phyloP scores from a whole-genome alignment of 2,888 invertebrate genomes.

The Rotaria sp. region DNA sequence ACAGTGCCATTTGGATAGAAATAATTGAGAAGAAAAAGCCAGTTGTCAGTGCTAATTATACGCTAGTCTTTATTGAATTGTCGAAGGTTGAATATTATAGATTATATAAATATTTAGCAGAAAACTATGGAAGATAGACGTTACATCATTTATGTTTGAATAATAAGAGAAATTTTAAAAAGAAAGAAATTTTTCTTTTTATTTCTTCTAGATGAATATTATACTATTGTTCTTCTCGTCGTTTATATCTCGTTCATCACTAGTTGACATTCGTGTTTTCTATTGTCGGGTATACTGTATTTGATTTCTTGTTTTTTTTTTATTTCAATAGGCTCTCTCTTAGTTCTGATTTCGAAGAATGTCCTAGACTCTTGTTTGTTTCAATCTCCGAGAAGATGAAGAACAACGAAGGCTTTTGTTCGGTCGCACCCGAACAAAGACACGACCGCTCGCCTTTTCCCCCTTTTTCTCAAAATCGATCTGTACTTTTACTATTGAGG shows the following conservation, averaged over 20 bases:
- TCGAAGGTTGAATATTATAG: not conserved
- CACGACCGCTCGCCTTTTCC: not conserved
- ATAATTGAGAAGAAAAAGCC: not conserved
- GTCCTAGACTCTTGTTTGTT: not conserved
- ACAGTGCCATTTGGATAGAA: not conserved
- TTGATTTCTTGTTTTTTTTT: not conserved
- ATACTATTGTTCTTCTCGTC: no score
- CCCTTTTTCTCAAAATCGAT: not conserved
- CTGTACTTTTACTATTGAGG: not conserved
- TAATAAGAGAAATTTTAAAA: no score
- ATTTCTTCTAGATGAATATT: no score
- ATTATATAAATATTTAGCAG: not conserved
- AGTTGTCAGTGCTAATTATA: not conserved
- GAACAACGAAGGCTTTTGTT: not conserved
- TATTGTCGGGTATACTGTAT: not conserved
- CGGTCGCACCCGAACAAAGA: not conserved
- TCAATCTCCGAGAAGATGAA: not conserved
- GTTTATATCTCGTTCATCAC: not conserved
- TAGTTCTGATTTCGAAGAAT: no score
- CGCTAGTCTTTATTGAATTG: not conserved
- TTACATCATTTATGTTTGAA: not conserved
- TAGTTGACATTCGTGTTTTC: not conserved
- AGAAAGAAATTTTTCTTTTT: no score
- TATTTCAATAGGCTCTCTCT: not conserved
- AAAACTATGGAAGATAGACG: not conserved